A percentile compares a stretch with the other conserved stretches of the same genome.
Evolutionary conservation across 1,140 invertebrate genomes (phyloP).

Genomic region (Heliconius congener): DNA sequence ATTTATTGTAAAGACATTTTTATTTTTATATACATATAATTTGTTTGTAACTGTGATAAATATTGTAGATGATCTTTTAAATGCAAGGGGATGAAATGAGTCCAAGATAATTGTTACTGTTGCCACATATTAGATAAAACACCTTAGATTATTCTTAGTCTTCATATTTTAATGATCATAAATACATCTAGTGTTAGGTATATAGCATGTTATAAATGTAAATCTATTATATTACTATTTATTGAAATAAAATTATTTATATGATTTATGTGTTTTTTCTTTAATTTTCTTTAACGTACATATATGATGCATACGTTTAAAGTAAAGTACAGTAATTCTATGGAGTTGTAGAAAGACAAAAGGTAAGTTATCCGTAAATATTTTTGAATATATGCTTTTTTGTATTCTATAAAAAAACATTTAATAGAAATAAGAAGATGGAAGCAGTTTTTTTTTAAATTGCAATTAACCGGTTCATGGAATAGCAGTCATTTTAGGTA

Average conservation of each 20-base stretch:
- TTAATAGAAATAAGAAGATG: no score
- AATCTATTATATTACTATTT: conserved; percentile 38
- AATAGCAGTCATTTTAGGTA: no score
- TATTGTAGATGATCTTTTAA: conserved; percentile 44
- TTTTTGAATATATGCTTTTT: no score
- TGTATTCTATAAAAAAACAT: no score
- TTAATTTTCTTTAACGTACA: neutral
- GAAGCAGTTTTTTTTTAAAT: no score
- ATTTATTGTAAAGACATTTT: neutral
- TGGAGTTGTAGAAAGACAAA: no score
- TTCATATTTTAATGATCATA: conserved; percentile 19
- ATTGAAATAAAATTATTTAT: conserved; percentile 41
- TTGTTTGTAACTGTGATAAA: conserved; percentile 52
- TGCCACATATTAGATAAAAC: conserved; percentile 24
- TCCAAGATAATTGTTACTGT: conserved; percentile 24
- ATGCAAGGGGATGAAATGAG: conserved; percentile 29
- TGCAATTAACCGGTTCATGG: no score
- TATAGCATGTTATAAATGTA: conserved; percentile 25
- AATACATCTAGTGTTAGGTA: conserved; percentile 23
- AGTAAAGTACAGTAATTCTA: no score
- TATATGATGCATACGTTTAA: neutral
- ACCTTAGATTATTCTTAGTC: conserved; percentile 16
- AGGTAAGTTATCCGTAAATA: no score
- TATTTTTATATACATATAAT: conserved; percentile 19
- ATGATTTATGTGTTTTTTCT: conserved; percentile 21